Percentiles rank a stretch among this genome's conserved stretches.
Evolutionary conservation across 2,113 vertebrate genomes (phyloP).

Genomic region (Menidia beryllina): DNA sequence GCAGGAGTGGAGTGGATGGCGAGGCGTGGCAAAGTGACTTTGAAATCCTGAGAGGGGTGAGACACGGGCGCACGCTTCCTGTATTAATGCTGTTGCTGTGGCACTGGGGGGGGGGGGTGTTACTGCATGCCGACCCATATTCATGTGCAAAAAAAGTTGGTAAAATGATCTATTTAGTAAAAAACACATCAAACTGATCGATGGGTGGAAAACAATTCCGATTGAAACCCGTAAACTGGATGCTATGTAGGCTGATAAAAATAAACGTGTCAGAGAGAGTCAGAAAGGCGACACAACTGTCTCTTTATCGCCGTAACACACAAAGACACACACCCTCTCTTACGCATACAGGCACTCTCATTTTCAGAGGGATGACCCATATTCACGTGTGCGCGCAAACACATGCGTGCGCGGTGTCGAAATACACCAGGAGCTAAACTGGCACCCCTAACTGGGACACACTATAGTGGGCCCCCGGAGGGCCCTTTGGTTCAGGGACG

Average conservation of each 20-base stretch:
- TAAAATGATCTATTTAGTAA: background rate
- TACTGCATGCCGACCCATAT: slow-evolving; percentile 46
- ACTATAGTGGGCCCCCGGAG: slow-evolving; percentile 68
- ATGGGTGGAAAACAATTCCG: slow-evolving; percentile 10
- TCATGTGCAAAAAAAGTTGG: slow-evolving; percentile 9
- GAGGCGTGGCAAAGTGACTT: slow-evolving; percentile 72
- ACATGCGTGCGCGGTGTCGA: slow-evolving; percentile 47
- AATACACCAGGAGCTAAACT: slow-evolving; percentile 73
- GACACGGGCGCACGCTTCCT: slow-evolving; percentile 31
- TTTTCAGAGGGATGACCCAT: slow-evolving; percentile 60
- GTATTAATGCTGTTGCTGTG: slow-evolving; percentile 23
- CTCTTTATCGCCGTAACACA: slow-evolving; percentile 9
- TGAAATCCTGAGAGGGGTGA: slow-evolving; percentile 69
- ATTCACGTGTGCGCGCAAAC: slow-evolving; percentile 42
- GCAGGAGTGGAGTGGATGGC: slow-evolving; percentile 56
- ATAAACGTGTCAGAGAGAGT: slow-evolving; percentile 50
- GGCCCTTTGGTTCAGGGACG: slow-evolving; percentile 68
- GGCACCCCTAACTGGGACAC: slow-evolving; percentile 79
- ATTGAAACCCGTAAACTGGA: background rate
- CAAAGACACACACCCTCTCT: slow-evolving; percentile 22
- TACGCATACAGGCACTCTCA: slow-evolving; percentile 29
- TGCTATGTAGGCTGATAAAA: slow-evolving; percentile 55
- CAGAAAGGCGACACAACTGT: slow-evolving; percentile 18
- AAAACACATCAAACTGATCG: slow-evolving; percentile 8
- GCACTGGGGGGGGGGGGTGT: slow-evolving; percentile 3